Percentiles rank a stretch among this genome's conserved stretches.
These are phyloP conservation scores for Chrysocyon brachyurus DNA, from an alignment of 2,797 vertebrate species.

Conservation along the genomic window DNA sequence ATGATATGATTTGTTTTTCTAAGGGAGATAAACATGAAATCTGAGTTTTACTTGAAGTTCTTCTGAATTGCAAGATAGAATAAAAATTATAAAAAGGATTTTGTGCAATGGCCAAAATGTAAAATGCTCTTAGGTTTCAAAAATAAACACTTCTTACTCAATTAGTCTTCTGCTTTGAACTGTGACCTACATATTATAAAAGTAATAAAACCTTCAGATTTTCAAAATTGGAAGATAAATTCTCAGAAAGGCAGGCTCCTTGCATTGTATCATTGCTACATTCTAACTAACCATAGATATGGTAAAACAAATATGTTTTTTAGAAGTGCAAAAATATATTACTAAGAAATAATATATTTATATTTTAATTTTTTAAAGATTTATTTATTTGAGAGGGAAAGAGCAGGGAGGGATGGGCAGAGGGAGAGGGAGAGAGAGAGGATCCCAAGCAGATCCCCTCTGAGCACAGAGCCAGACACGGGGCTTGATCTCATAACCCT, in stretches of 20 bases:
- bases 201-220: slow-evolving; percentile 72
- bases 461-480: background rate
- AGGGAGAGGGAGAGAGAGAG: background rate
- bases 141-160: slow-evolving; percentile 71
- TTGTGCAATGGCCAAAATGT: slow-evolving; percentile 82
- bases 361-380: background rate
- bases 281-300: slow-evolving; percentile 83
- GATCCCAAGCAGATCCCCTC: background rate
- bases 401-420: background rate
- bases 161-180: slow-evolving; percentile 80
- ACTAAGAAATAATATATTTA: slow-evolving; percentile 85
- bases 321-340: slow-evolving; percentile 84
- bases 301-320: slow-evolving; percentile 83
- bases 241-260: background rate
- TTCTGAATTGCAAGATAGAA: slow-evolving; percentile 81
- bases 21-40: slow-evolving; percentile 76
- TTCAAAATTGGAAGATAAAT: slow-evolving; percentile 61
- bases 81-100: slow-evolving; percentile 82
- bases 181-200: slow-evolving; percentile 77
- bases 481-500: background rate
- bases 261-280: slow-evolving; percentile 77
- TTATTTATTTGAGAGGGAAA: background rate
- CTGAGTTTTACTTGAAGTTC: slow-evolving; percentile 85
- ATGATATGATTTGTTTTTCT: slow-evolving; percentile 67
- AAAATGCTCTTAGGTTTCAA: slow-evolving; percentile 68